Conservation (phyloP, 2,888 invertebrate genomes). For the Oconnorella tubifera region DNA sequence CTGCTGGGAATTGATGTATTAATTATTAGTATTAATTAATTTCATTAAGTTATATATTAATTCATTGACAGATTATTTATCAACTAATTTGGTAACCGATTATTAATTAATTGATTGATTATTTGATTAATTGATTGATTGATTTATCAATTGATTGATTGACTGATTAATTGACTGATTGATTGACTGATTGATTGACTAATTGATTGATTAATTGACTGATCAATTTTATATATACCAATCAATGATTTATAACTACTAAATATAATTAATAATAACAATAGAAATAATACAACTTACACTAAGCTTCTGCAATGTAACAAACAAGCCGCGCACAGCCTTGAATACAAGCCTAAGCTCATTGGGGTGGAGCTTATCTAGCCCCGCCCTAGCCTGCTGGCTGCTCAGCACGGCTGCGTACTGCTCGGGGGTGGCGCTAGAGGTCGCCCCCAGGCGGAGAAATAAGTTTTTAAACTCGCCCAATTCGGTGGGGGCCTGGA, state of each 20-base stretch:
- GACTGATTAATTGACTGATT: no score
- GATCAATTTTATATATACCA: no score
- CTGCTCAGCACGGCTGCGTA: conserved; percentile 35
- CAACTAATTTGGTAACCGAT: no score
- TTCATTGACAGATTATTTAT: no score
- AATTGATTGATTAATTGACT: no score
- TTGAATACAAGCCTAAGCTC: conserved; percentile 35
- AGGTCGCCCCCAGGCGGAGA: conserved; percentile 33
- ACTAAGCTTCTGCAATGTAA: conserved; percentile 22
- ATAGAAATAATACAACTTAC: background rate
- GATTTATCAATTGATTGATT: no score
- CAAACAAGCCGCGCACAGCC: conserved; percentile 35
- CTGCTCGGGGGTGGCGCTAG: conserved; percentile 34
- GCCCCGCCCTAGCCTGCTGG: conserved; percentile 26
- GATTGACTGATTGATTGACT: no score
- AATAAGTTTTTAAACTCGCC: conserved; percentile 38
- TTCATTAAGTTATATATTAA: no score
- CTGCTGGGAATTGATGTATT: no score
- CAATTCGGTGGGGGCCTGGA: conserved; percentile 33
- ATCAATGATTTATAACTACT: background rate
- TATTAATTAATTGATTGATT: no score
- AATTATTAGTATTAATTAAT: no score
- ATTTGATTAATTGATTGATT: no score
- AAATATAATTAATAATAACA: background rate
- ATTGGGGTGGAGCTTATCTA: conserved; percentile 36